phyloP scores from a whole-genome alignment of 53 echinoderm and acorn worm species.

The Patiria pectinifera region DNA sequence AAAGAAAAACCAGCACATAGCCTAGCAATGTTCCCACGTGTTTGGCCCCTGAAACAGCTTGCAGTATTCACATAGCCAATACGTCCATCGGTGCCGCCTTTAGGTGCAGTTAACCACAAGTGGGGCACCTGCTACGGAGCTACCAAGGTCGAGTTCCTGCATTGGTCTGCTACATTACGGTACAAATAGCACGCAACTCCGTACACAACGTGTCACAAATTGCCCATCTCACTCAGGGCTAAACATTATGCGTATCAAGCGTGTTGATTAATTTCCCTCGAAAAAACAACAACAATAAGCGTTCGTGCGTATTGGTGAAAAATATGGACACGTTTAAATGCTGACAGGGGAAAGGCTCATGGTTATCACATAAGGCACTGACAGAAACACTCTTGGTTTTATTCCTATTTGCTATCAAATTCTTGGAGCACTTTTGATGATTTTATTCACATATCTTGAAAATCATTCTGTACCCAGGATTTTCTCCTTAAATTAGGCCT shows the following conservation, averaged over 20 bases:
- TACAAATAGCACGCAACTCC: conserved; percentile 1
- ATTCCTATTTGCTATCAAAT: no score
- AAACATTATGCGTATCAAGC: not conserved
- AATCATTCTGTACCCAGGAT: no score
- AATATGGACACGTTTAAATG: not conserved
- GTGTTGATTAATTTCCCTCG: conserved; percentile 35
- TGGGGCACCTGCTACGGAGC: conserved; percentile 8
- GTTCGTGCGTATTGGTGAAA: not conserved
- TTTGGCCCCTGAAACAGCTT: not conserved
- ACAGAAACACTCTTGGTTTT: no score
- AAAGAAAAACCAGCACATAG: not conserved
- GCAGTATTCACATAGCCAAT: not conserved
- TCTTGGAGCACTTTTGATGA: no score
- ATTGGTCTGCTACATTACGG: conserved; percentile 14
- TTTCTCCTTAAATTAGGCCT: no score
- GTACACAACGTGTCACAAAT: conserved; percentile 37
- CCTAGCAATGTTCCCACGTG: not conserved
- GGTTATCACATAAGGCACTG: no score
- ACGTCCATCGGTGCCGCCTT: not conserved
- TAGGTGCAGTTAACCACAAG: conserved; percentile 16
- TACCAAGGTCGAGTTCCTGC: conserved; percentile 30
- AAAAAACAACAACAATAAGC: not conserved
- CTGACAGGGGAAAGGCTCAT: no score
- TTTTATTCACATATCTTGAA: no score
- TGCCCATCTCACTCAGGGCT: conserved; percentile 3